These are phyloP conservation scores for Popillia japonica DNA, from an alignment of 1,140 invertebrate species.

Conservation along the genomic window DNA sequence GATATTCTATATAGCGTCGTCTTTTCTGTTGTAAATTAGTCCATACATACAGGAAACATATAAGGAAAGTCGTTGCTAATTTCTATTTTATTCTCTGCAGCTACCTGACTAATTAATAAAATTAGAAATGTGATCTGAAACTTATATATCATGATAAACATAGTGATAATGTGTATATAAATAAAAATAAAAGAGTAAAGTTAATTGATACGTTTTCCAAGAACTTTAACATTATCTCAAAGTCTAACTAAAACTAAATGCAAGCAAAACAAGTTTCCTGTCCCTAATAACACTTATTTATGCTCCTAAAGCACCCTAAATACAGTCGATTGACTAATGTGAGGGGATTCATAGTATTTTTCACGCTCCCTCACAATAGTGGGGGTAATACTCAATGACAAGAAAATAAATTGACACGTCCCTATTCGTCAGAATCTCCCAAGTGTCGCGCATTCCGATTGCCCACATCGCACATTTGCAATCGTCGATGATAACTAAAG, in stretches of 20 bases:
- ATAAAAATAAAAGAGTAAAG: no score
- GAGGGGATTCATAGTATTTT: not conserved
- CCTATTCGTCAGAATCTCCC: conserved; percentile 16
- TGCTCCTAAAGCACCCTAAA: not conserved
- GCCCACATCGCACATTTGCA: conserved; percentile 11
- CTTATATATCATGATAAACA: no score
- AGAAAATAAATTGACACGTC: conserved; percentile 23
- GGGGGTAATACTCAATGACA: not conserved
- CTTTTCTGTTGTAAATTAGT: no score
- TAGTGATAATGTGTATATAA: no score
- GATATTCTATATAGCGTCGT: no score
- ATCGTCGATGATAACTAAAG: not conserved
- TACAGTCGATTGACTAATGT: not conserved
- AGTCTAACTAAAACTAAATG: not conserved
- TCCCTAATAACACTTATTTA: not conserved
- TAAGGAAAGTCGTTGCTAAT: no score
- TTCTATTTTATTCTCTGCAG: no score
- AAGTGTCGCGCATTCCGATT: not conserved
- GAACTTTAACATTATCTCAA: not conserved
- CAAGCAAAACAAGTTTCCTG: not conserved
- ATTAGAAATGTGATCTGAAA: no score
- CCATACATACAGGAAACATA: no score
- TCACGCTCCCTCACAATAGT: not conserved
- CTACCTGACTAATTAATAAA: no score
- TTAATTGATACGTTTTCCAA: not conserved